Base-by-base conservation (phyloP, 2,888 invertebrate genomes). In the Hemistola chrysoprasaria region DNA sequence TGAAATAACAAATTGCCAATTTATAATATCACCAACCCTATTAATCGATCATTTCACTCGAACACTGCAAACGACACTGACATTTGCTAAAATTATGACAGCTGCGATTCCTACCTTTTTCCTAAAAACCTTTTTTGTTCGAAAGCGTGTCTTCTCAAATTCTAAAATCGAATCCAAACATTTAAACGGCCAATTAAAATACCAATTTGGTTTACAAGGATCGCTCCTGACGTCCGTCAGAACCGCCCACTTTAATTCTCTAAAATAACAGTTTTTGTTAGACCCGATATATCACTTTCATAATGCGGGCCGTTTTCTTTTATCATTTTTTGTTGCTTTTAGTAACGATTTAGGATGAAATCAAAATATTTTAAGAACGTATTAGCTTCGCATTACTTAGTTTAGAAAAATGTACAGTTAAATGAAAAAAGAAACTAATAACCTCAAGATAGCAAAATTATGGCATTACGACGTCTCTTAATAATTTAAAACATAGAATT, bases 151-250 rank as follows among this genome's bases (percentile, higher is more conserved):
- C 43, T 34, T 30, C 25, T 16, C 1, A 34, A 43, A 26, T 30
- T 68, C 58, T 50, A 65, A 71, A 74, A 76, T 76, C 62, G 70
- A 72, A 74, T 67, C 68, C 70, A 76, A 78, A 79, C 69, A 72
- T 72, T 69, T 76, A 78, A 71, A 71, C 66, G 71, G 72, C 68
- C 72, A 77, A 79, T 81, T 81, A 80, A 72, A 78, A 73, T 68
- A 65, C 70, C 72, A 66, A 75, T 74, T 74, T 73, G 59, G 69
- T 49, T 52, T 47, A 61, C 45, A 61, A 58, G 59, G 64, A 64
- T 66, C 65, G 64, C 67, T 62, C 50, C 65, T 62, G 75, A 71
- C 67, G 53, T 51, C 59, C 55, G 63, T 63, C 63, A 63, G 57
- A 52, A 40, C 72, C 75, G 73, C 77, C 77, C 63, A 61, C 60